Conservation (phyloP, 2,888 invertebrate genomes). For the Melipona beecheii region DNA sequence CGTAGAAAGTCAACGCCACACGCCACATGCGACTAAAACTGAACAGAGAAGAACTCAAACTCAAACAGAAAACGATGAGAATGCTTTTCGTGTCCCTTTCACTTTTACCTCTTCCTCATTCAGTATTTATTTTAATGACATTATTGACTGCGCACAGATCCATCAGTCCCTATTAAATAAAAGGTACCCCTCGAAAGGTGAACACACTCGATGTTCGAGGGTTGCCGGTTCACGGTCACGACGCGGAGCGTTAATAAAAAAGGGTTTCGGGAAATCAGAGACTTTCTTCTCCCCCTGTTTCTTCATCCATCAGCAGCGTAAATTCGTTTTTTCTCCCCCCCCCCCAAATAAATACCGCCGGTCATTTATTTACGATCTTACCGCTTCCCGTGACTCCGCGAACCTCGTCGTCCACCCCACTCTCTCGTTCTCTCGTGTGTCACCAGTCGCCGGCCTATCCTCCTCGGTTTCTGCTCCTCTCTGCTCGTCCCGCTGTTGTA, state of each 20-base stretch:
- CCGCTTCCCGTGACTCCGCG: slow-evolving; percentile 34
- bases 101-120: not conserved
- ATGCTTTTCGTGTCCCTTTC: too few relatives aligned
- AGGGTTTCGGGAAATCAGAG: slow-evolving; percentile 40
- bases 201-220: slow-evolving; percentile 17
- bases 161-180: slow-evolving; percentile 21
- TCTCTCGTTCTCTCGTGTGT: not conserved
- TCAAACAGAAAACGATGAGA: not conserved
- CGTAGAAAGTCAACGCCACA: too few relatives aligned
- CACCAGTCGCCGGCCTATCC: not conserved
- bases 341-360: slow-evolving; percentile 75
- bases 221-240: slow-evolving; percentile 26
- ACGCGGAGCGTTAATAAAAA: slow-evolving; percentile 29
- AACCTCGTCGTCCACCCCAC: not conserved
- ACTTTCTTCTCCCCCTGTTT: slow-evolving; percentile 9
- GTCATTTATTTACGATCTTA: slow-evolving; percentile 75
- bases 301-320: slow-evolving; percentile 49
- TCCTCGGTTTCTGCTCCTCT: not conserved
- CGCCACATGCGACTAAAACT: too few relatives aligned
- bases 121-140: not conserved
- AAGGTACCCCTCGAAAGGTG: slow-evolving; percentile 39
- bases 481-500: not conserved
- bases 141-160: slow-evolving; percentile 1
- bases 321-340: slow-evolving; percentile 73
- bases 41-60: too few relatives aligned